Evolutionary conservation across 1,140 invertebrate genomes (phyloP).

Genomic region (Agrypnia vestita): DNA sequence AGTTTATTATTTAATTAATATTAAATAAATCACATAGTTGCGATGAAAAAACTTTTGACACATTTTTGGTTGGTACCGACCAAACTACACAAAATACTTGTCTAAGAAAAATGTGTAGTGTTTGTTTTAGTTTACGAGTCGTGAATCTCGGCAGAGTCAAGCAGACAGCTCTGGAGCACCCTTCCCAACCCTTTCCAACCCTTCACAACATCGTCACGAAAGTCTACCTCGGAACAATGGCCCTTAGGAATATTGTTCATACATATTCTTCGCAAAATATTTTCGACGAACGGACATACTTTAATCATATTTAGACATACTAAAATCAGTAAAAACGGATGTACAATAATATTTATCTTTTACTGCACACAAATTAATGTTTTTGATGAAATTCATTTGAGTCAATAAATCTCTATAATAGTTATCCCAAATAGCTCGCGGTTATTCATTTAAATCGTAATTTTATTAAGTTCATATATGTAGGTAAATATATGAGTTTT

Average conservation of each 20-base stretch:
- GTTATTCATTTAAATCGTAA: no score
- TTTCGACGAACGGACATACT: no score
- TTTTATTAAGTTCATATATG: no score
- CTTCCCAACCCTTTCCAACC: neutral
- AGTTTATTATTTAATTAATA: no score
- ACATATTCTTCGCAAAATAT: no score
- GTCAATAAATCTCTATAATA: no score
- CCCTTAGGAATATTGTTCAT: neutral
- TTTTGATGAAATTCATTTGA: no score
- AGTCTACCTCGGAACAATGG: slow-evolving; percentile 35
- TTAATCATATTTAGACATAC: neutral
- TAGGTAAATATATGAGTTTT: no score
- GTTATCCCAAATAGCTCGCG: no score
- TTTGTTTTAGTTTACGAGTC: slow-evolving; percentile 32
- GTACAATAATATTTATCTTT: no score
- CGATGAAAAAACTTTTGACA: neutral
- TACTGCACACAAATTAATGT: no score
- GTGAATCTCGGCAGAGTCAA: slow-evolving; percentile 3
- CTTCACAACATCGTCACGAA: slow-evolving; percentile 29
- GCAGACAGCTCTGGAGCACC: slow-evolving; percentile 14
- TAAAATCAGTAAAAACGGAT: slow-evolving; percentile 2
- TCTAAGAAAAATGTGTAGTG: neutral
- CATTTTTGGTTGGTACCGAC: neutral
- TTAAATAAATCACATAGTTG: neutral
- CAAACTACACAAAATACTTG: no score